phyloP scores from a whole-genome alignment of 2,113 vertebrate species.

The Chloropsis cyanopogon region DNA sequence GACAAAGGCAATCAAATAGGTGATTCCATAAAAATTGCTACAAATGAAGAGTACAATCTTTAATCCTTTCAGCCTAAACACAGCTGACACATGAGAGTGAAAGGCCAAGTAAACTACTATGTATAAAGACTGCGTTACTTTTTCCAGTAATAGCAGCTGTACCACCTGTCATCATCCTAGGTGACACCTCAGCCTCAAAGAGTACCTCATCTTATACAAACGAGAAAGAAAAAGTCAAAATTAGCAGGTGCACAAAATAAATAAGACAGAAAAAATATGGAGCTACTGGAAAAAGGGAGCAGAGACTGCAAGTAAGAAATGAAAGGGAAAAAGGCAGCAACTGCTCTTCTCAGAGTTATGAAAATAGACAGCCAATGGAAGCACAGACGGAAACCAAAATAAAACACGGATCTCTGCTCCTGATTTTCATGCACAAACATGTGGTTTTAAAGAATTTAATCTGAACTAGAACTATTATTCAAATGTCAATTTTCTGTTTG shows the following conservation, averaged over 20 bases:
- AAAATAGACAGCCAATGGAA: conserved; percentile 24
- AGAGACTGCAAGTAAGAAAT: background rate
- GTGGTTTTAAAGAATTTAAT: background rate
- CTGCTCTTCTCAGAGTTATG: background rate
- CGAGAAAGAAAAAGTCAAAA: background rate
- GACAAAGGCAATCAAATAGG: background rate
- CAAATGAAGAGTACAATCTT: background rate
- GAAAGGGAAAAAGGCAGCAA: background rate
- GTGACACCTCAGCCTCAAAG: background rate
- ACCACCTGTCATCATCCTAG: background rate
- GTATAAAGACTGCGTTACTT: background rate
- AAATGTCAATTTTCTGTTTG: background rate
- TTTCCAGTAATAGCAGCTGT: background rate
- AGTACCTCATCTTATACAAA: background rate
- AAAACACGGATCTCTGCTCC: background rate
- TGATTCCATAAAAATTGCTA: background rate
- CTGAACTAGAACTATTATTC: background rate
- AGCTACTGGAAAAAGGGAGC: background rate
- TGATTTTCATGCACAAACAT: background rate
- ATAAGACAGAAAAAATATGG: background rate
- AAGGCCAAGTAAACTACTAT: background rate
- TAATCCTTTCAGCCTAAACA: background rate
- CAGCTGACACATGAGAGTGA: background rate
- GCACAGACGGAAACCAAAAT: conserved; percentile 13
- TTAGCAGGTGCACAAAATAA: background rate